Base-by-base conservation (phyloP, 1,140 invertebrate genomes). In the Drosophila ironensis region DNA sequence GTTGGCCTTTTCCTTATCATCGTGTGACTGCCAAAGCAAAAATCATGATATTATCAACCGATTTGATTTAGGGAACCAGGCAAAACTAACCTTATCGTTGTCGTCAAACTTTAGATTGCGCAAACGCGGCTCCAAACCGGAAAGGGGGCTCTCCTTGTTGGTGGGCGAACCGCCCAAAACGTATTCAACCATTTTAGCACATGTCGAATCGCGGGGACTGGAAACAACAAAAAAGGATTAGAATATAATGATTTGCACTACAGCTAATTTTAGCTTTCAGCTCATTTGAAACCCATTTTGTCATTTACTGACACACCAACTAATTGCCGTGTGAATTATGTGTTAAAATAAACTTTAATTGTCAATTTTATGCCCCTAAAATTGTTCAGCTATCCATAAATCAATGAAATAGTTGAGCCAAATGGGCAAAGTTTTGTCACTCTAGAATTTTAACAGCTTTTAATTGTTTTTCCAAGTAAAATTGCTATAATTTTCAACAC, bases 131-230 rank as follows among this genome's bases (percentile, higher is more conserved):
- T 96, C 95, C 33, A 92, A 68, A 12, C 88, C 89, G n/a, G 90
- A 88, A 72, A 91, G 72, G n/a, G 93, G 92, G 51, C 92, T 93
- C 57, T 94, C 93, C 87, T 95, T 95, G 56, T 93, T 92, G 28
- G 96, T 97, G 6, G 97, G 97, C 41, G 97, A 98, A 50, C 95
- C 96, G 50, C 96, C 95, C 59, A 99, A 92, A 35, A 99, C 97
- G 89, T 98, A 98, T 91, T 99, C 97, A n/a, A 98, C 97, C 97
- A 99, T 98, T 92, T 99, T 98, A 46, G 98, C 96, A 50, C 95
- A 93, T 59, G 95, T 96, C 73, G 93, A 92, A 87, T 94, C 93
- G 41, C 95, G 91, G 9, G 95, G 95, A 68, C 89, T 90, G 30
- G 0, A 67, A 57, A n/a, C n/a, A n/a, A n/a, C n/a, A n/a, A n/a